A percentile compares a stretch with the other conserved stretches of the same genome.
phyloP scores from a whole-genome alignment of 2,113 vertebrate genomes.

The Brevimyrus niger region DNA sequence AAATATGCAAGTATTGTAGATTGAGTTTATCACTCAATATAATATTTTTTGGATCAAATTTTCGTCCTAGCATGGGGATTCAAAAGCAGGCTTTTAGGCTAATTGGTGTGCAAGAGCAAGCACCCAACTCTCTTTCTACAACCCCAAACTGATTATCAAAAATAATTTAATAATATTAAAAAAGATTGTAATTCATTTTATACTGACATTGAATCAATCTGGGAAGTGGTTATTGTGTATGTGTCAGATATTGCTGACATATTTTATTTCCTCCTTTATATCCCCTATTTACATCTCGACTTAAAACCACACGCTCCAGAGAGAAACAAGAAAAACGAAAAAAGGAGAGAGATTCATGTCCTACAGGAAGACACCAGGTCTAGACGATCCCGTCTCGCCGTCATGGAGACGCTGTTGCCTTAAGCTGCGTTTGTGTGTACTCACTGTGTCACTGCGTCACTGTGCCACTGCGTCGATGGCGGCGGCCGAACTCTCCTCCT shows the following conservation, averaged over 20 bases:
- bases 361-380: background rate
- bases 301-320: background rate
- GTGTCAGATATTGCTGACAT: background rate
- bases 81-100: background rate
- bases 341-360: background rate
- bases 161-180: background rate
- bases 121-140: background rate
- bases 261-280: background rate
- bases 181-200: background rate
- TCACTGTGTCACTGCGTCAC: constrained; percentile 8
- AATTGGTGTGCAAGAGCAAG: background rate
- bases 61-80: background rate
- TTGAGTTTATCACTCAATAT: background rate
- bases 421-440: background rate
- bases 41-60: background rate
- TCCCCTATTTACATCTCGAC: background rate
- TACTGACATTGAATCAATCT: background rate
- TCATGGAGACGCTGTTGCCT: background rate
- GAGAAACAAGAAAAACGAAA: background rate
- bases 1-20: background rate
- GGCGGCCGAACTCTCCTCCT: background rate
- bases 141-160: background rate
- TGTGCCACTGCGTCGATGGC: background rate
- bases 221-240: background rate
- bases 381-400: background rate